Evolutionary conservation across 1,140 invertebrate genomes (phyloP), one percentile per base, ranked within the genome.

Genomic region (Gonioctena quinquepunctata): DNA sequence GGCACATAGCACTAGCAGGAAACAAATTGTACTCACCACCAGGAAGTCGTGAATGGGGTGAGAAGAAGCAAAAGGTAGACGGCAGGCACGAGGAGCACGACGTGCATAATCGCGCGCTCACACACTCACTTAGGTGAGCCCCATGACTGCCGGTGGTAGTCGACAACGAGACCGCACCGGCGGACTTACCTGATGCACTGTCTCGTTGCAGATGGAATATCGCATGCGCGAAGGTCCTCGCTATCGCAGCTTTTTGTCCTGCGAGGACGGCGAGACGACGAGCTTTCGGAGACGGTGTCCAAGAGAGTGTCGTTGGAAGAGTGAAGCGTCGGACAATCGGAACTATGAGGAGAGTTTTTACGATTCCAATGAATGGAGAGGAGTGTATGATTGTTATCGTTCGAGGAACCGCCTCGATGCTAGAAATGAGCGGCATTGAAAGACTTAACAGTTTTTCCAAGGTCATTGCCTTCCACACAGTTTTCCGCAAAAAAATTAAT

Each of bases 91-190:
- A 22, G 26, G 68, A 80, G 72, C 73, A 80, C 77, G 69, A 76
- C 73, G 77, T 77, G 77, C 79, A 80, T 80, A 74, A 72, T 77
- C 76, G 71, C 77, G 77, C 77, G 75, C 77, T 80, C 78, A 78
- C 77, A 78, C 78, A 77, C 75, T 76, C 61, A 63, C 61, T 63
- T 76, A 79, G 69, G 71, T 76, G 76, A 79, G 78, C 78, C 78
- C 78, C 78, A 79, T 78, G 75, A 78, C 77, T 76, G 75, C 65
- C 71, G 26, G 68, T 61, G 48, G 49, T 49, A 50, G 52, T 70
- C 67, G 60, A 65, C 50, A 49, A 23, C 11, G 33, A 42, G 8
- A 42, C 33, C 33, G 33, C 33, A 42, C 61, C 62, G 66, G 66
- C 49, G 56, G 68, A 65, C 33, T 42, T 62, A 62, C 60, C 25